Base-by-base conservation (phyloP, 2,888 invertebrate species). In the Diloba caeruleocephala region DNA sequence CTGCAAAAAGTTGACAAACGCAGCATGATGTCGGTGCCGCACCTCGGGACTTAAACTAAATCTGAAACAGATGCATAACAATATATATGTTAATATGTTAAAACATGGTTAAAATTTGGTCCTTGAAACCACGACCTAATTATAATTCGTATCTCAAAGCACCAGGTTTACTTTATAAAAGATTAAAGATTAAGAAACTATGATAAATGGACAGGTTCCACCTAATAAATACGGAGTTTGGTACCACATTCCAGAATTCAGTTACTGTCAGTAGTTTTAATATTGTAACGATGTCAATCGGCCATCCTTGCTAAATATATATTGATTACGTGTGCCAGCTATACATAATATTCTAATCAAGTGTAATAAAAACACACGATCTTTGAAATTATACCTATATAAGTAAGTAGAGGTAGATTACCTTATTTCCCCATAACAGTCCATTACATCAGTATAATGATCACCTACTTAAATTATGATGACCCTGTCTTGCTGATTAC, bases 21-120 rank as follows among this genome's bases (percentile, higher is more conserved):
- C 76, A 88, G 87, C 93, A 93, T 93, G 82, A 42, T 87, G 89
- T 87, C 81, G 92, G 89, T 90, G 92, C 89, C 88, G 85, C 75
- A 74, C 53, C 57, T 45, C 54, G 60, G 54, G 39, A 78, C 79
- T 74, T 84, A 86, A 84, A 80, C 87, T 90, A 89, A 85, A 88
- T 70, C 89, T 93, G 91, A 49, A 74, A 92, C 79, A 42, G 64
- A n/a, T n/a, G n/a, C n/a, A n/a, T n/a, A n/a, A n/a, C n/a, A 31
- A n/a, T 25, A 43, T 9, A n/a, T 2, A 14, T 13, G 2, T 0
- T 23, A 25, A 23, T 46, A 2, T 31, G n/a, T n/a, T n/a, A n/a
- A 5, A 9, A 6, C 6, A 0, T 15, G 17, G 7, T 19, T 1
- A 0, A 21, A 8, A 34, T 10, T 23, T 39, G 15, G 13, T 49